Percentiles rank a stretch among this genome's conserved stretches.
These are phyloP conservation scores for Agrotis segetum DNA, from an alignment of 2,888 invertebrate species.

Conservation along the genomic window DNA sequence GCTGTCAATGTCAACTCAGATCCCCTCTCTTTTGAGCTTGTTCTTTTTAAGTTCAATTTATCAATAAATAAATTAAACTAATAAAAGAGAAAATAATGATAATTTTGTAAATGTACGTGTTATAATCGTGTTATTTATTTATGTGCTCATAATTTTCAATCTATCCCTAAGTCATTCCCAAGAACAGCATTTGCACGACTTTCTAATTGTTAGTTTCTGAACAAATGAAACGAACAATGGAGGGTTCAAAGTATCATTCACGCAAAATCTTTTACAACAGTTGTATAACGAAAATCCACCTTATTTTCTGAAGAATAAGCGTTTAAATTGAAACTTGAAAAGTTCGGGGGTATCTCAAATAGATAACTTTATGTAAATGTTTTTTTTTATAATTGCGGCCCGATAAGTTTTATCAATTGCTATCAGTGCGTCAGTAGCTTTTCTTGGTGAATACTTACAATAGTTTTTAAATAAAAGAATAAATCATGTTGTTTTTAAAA, in stretches of 20 bases:
- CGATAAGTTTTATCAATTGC: constrained; percentile 76
- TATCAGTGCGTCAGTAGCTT: constrained; percentile 69
- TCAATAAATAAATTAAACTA: neutral
- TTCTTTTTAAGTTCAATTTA: constrained; percentile 20
- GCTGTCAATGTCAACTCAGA: constrained; percentile 8
- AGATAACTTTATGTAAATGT: constrained; percentile 81
- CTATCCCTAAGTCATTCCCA: neutral
- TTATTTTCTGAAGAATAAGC: constrained; percentile 26
- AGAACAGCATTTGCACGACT: neutral
- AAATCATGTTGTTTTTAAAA: constrained; percentile 82
- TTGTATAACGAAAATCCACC: constrained; percentile 54
- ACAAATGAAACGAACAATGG: constrained; percentile 48
- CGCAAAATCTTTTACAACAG: constrained; percentile 23
- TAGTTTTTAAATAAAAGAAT: constrained; percentile 70
- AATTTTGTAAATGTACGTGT: constrained; percentile 1
- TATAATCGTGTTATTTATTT: neutral
- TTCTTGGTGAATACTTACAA: constrained; percentile 67
- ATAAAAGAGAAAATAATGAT: neutral
- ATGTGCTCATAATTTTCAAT: neutral
- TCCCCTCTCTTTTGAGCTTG: constrained; percentile 12
- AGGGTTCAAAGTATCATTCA: constrained; percentile 74
- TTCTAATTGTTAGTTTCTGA: neutral
- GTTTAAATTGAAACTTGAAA: constrained; percentile 25
- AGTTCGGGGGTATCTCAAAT: constrained; percentile 40
- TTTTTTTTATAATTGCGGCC: constrained; percentile 67